Percentiles rank a stretch among this genome's conserved stretches.
Conservation (phyloP, 2,888 invertebrate species). For the Drosophila recens region DNA sequence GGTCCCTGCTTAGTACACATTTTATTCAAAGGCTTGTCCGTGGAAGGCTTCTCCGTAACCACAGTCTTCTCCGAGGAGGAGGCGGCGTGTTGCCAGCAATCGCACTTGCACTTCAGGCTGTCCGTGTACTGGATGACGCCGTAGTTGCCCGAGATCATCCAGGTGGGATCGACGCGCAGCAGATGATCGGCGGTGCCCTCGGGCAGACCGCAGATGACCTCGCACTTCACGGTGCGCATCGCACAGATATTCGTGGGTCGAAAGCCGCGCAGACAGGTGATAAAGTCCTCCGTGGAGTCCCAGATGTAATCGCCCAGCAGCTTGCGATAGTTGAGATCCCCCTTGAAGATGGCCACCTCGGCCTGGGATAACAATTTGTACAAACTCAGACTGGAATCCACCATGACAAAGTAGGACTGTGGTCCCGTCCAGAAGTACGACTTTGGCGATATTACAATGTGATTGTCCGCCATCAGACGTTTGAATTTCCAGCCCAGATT, state of each 20-base stretch:
- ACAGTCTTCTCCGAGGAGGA: slow-evolving; percentile 1
- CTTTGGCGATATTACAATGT: slow-evolving; percentile 85
- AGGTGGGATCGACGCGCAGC: slow-evolving; percentile 87
- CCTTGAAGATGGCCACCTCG: slow-evolving; percentile 92
- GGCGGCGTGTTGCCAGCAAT: not conserved
- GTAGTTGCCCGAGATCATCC: slow-evolving; percentile 94
- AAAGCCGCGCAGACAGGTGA: slow-evolving; percentile 87
- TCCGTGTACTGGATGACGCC: slow-evolving; percentile 90
- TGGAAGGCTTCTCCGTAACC: not conserved
- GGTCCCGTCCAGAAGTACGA: slow-evolving; percentile 96
- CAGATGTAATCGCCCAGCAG: slow-evolving; percentile 94
- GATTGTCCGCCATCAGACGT: slow-evolving; percentile 86
- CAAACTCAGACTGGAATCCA: slow-evolving; percentile 88
- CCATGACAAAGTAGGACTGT: slow-evolving; percentile 92
- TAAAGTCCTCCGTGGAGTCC: slow-evolving; percentile 89
- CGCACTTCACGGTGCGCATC: slow-evolving; percentile 96
- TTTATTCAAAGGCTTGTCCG: not conserved
- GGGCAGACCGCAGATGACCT: slow-evolving; percentile 92
- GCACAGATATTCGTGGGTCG: slow-evolving; percentile 92
- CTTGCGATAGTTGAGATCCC: slow-evolving; percentile 98
- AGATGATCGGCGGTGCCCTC: slow-evolving; percentile 88
- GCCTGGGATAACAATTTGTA: slow-evolving; percentile 90
- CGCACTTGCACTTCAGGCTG: slow-evolving; percentile 63
- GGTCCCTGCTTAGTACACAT: not conserved
- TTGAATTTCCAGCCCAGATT: slow-evolving; percentile 87